Conservation (phyloP, 2,113 vertebrate species). For the human region DNA sequence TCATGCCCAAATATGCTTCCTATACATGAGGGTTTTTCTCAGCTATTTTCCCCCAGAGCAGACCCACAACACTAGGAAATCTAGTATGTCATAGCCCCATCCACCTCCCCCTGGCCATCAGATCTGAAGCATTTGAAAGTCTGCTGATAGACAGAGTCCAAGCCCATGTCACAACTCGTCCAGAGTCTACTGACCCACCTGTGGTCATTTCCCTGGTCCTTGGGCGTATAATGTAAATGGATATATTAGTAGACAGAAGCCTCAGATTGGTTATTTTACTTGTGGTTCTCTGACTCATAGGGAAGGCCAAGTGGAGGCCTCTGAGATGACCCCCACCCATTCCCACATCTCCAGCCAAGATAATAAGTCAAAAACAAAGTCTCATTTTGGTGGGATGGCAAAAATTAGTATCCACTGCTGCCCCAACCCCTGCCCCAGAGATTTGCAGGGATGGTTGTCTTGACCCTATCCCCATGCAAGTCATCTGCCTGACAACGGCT, state of each 20-base stretch:
- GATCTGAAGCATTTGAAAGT: background rate
- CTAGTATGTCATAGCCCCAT: background rate
- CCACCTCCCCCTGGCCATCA: background rate
- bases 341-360: background rate
- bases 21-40: background rate
- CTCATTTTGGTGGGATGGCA: background rate
- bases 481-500: background rate
- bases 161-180: background rate
- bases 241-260: background rate
- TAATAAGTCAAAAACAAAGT: background rate
- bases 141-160: background rate
- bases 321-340: too few relatives aligned
- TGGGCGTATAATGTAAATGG: background rate
- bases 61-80: background rate
- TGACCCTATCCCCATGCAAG: background rate
- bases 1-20: background rate
- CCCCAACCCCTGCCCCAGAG: background rate
- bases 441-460: background rate
- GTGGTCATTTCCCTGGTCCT: background rate
- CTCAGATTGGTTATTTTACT: background rate
- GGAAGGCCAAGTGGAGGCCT: background rate
- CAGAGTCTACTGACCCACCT: background rate
- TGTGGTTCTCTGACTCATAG: background rate
- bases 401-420: background rate
- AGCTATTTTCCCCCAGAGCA: background rate